These are phyloP conservation scores for Atopsyche davidsoni DNA, from an alignment of 1,140 invertebrate species.

Conservation along the genomic window DNA sequence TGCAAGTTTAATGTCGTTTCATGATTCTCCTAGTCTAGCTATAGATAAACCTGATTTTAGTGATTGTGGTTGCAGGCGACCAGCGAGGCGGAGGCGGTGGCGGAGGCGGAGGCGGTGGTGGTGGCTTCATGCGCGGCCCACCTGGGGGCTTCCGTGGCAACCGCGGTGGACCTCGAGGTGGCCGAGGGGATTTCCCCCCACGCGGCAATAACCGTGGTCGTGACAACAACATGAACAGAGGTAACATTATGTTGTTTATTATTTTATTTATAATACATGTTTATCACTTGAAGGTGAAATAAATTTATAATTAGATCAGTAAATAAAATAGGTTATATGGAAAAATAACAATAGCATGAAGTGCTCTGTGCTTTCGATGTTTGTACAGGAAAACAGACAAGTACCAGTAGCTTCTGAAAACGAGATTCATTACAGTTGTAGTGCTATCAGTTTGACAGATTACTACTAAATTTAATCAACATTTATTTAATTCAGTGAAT, in stretches of 20 bases:
- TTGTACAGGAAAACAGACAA: no score
- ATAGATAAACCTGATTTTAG: neutral
- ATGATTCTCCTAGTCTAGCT: neutral
- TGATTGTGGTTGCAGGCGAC: slow-evolving; percentile 14
- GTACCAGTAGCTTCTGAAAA: no score
- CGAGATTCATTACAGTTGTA: no score
- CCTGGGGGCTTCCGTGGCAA: slow-evolving; percentile 18
- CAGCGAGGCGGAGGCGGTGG: no score
- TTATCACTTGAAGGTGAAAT: neutral
- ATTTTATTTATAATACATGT: neutral
- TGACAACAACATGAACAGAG: neutral
- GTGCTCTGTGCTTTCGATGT: no score
- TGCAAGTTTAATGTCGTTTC: neutral
- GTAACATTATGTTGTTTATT: neutral
- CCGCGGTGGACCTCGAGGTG: slow-evolving; percentile 9
- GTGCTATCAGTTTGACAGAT: no score
- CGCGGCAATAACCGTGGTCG: neutral
- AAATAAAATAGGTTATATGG: neutral
- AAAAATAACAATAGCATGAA: no score
- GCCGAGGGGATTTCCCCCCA: neutral
- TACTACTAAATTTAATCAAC: no score
- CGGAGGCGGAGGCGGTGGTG: no score
- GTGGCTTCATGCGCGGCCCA: slow-evolving; percentile 15
- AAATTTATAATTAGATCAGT: slow-evolving; percentile 3
- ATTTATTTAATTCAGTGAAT: no score